phyloP scores from a whole-genome alignment of 64 coral and sea anemone species.

The Pachyseris speciosa region DNA sequence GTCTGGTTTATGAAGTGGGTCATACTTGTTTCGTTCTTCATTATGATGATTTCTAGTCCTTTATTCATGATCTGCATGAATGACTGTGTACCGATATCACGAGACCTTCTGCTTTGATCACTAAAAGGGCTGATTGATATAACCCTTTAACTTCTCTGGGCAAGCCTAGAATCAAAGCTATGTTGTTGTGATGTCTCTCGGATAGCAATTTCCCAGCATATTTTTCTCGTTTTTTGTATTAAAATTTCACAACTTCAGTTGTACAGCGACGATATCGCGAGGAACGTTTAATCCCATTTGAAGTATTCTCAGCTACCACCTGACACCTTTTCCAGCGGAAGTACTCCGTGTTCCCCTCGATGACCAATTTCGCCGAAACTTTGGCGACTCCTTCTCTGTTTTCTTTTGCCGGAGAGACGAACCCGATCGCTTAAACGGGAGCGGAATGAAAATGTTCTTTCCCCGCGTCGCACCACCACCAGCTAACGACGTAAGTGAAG shows the following conservation, averaged over 20 bases:
- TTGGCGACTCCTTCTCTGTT: constrained; percentile 27
- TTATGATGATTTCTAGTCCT: neutral
- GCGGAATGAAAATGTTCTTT: constrained; percentile 64
- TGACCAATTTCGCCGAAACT: constrained; percentile 82
- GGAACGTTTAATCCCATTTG: no score
- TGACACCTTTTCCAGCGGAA: constrained; percentile 11
- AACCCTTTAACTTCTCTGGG: no score
- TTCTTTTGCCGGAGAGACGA: constrained; percentile 83
- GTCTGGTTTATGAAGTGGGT: no score
- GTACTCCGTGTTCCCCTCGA: constrained; percentile 58
- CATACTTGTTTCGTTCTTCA: no score
- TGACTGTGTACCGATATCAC: neutral
- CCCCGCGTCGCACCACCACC: constrained; percentile 31
- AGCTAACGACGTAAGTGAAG: constrained; percentile 72
- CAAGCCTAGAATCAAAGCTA: no score
- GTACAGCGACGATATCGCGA: neutral
- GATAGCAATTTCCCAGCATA: no score
- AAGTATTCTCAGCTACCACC: neutral
- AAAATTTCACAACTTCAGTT: neutral
- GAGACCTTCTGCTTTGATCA: no score
- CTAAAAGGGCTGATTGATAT: no score
- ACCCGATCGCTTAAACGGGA: constrained; percentile 78
- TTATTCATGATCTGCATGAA: neutral
- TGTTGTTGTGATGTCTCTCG: no score
- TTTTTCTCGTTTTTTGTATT: neutral